These are phyloP conservation scores for Erythrocebus patas DNA, from an alignment of 2,113 vertebrate species.

Conservation along the genomic window DNA sequence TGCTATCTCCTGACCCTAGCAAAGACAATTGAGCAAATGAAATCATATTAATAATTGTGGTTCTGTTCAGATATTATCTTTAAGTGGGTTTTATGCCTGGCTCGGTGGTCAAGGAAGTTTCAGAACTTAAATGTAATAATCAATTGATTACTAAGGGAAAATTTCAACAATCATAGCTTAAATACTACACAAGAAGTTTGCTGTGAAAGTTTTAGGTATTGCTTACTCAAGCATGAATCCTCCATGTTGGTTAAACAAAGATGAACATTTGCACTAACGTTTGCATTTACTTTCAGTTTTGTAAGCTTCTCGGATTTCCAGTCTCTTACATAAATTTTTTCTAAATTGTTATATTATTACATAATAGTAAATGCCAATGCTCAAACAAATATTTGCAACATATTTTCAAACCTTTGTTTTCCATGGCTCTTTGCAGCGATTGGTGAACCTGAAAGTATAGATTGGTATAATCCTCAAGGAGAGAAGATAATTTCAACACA, in stretches of 20 bases:
- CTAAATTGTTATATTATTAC: neutral
- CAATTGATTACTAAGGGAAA: neutral
- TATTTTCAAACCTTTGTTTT: conserved; percentile 40
- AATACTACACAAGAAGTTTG: neutral
- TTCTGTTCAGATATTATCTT: neutral
- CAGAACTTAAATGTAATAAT: neutral
- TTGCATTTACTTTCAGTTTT: conserved; percentile 63
- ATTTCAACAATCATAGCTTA: neutral
- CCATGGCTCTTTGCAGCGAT: conserved; percentile 84
- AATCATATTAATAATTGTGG: neutral
- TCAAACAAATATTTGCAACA: conserved; percentile 23
- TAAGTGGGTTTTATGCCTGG: neutral
- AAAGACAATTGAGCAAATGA: neutral
- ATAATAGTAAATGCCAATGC: neutral
- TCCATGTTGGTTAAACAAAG: conserved; percentile 17
- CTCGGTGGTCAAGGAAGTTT: neutral
- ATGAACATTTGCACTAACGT: conserved; percentile 59
- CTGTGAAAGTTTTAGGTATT: neutral
- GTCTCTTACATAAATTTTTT: conserved; percentile 5
- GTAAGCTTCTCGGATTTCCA: conserved; percentile 25
- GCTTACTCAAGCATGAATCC: neutral
- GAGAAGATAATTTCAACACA: conserved; percentile 91
- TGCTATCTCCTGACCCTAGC: neutral
- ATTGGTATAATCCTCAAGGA: conserved; percentile 97
- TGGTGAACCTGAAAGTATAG: conserved; percentile 93